phyloP scores from a whole-genome alignment of 2,113 vertebrate species.

The Artemisiospiza belli region DNA sequence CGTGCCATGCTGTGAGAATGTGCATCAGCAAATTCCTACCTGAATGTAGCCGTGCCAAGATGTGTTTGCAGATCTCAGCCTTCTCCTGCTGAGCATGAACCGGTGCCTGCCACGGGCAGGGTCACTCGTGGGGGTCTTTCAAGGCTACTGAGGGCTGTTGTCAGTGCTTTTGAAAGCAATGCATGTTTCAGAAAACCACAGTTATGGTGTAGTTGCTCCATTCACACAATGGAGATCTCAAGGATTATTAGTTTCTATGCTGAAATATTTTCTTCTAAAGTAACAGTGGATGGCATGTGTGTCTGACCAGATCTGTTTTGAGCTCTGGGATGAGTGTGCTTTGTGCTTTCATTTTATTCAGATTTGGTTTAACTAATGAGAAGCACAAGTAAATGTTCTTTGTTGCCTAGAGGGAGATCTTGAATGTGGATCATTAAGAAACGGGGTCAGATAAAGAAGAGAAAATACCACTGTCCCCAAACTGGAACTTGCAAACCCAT shows the following conservation, averaged over 20 bases:
- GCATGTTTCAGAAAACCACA: background rate
- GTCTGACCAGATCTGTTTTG: slow-evolving; percentile 20
- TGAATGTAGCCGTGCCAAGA: background rate
- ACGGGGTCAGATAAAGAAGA: slow-evolving; percentile 49
- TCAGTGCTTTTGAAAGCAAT: background rate
- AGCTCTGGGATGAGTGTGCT: background rate
- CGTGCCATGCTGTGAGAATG: background rate
- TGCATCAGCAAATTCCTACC: background rate
- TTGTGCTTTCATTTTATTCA: slow-evolving; percentile 40
- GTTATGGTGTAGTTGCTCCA: background rate
- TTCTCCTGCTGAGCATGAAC: background rate
- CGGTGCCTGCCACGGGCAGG: background rate
- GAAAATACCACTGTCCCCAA: slow-evolving; percentile 34
- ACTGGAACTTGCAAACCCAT: slow-evolving; percentile 41
- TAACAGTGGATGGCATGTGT: background rate
- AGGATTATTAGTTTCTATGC: background rate
- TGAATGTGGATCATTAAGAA: slow-evolving; percentile 59
- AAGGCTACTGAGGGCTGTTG: background rate
- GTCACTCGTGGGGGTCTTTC: background rate
- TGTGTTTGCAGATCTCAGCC: background rate
- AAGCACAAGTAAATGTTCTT: slow-evolving; percentile 58
- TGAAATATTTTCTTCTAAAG: background rate
- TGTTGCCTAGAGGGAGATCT: slow-evolving; percentile 46
- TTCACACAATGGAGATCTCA: background rate
- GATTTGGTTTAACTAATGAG: slow-evolving; percentile 47